Base-by-base conservation (phyloP, 2,113 vertebrate genomes). In the Stictonetta naevosa region DNA sequence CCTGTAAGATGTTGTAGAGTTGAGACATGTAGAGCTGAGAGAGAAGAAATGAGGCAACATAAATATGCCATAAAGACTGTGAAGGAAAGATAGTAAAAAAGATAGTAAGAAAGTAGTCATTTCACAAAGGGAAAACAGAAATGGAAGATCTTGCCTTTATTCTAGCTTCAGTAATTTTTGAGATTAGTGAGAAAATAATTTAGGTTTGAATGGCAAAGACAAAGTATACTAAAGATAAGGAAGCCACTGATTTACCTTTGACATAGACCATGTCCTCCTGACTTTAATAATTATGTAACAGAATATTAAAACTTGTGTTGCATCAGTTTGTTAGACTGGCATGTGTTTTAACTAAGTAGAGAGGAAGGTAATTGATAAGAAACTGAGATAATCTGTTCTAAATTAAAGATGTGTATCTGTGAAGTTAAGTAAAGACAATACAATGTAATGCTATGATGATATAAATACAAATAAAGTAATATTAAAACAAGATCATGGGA, bases 21-120 rank as follows among this genome's bases (percentile, higher is more conserved):
- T 8, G 3, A 78, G 50, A n/a, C 0, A 38, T 38, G 0, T 9
- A 68, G 8, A 10, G 68, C 8, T 23, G 6, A 87, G 20, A 5
- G 26, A 86, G 5, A 60, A 18, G 3, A 85, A 75, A 42, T 20
- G 9, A 78, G 6, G 22, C 11, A 71, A 71, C 21, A 36, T 3
- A 76, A 74, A 81, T 15, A 86, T 1, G 9, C 2, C 29, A 74
- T 3, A 29, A 46, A 66, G 14, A 76, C 8, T 42, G 40, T 14
- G n/a, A n/a, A 79, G 26, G 4, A 91, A 16, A 89, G 68, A 58
- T 42, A 42, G 40, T 42, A 42, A 42, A 14, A 42, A 42, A 42
- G 40, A 42, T 42, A 42, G 40, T 42, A 42, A 42, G 40, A 19
- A 93, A 69, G 42, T 11, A 82, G 18, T 14, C 2, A 83, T 74